phyloP scores from a whole-genome alignment of 2,888 invertebrate species.

The Ophioninae sp. region DNA sequence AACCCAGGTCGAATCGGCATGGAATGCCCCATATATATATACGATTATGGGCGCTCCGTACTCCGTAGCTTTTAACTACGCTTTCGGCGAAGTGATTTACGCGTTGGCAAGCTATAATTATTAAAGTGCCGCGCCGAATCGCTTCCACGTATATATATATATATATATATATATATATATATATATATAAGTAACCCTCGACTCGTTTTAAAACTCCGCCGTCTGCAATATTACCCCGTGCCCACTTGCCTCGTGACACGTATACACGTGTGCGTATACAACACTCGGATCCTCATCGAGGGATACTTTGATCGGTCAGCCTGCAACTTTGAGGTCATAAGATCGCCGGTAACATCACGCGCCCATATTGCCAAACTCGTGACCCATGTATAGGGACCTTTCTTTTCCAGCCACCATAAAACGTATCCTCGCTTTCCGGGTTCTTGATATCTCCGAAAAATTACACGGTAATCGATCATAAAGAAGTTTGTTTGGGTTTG shows the following conservation, averaged over 20 bases:
- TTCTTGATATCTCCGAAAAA: not conserved
- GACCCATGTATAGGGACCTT: conserved; percentile 3
- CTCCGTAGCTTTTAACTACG: conserved; percentile 63
- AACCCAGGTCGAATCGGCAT: too few relatives aligned
- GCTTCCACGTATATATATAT: conserved; percentile 64
- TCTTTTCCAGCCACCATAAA: not conserved
- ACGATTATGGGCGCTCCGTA: conserved; percentile 27
- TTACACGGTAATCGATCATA: not conserved
- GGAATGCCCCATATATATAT: conserved; percentile 20
- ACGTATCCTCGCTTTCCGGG: not conserved
- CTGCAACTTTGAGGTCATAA: conserved; percentile 37
- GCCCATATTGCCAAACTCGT: conserved; percentile 25
- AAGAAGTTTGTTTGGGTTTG: too few relatives aligned
- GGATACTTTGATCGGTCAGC: conserved; percentile 32
- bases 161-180: too few relatives aligned
- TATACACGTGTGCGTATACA: conserved; percentile 26
- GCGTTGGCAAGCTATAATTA: conserved; percentile 70
- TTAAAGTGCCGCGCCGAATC: conserved; percentile 72
- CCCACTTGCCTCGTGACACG: conserved; percentile 32
- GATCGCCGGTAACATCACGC: conserved; percentile 24
- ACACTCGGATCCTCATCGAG: conserved; percentile 40
- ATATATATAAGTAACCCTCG: conserved; percentile 27
- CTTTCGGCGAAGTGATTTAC: conserved; percentile 75
- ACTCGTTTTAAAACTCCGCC: conserved; percentile 30
- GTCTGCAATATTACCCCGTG: conserved; percentile 28